Conservation (phyloP, 2,888 invertebrate genomes). For the Gnatocerus cornutus region DNA sequence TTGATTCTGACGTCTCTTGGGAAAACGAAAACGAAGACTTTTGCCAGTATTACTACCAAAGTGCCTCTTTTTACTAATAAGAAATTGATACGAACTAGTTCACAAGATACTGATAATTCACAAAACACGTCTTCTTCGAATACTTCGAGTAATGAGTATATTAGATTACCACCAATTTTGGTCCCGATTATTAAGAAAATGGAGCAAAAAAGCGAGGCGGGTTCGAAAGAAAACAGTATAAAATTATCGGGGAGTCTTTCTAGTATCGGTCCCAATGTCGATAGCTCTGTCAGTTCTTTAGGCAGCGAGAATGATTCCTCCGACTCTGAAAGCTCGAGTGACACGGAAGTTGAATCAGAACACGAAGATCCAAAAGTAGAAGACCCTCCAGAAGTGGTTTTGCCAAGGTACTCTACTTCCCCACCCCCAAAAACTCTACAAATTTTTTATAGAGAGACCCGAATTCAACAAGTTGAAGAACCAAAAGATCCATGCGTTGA, state of each 20-base stretch:
- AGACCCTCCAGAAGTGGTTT: conserved; percentile 67
- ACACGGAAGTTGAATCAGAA: conserved; percentile 39
- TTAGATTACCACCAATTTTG: conserved; percentile 82
- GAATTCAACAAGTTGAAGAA: conserved; percentile 14
- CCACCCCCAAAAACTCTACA: neutral
- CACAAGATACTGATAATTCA: conserved; percentile 78
- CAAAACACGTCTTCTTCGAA: conserved; percentile 75
- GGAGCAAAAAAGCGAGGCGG: conserved; percentile 67
- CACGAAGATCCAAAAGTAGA: conserved; percentile 59
- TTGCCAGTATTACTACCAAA: conserved; percentile 56
- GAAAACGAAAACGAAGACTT: conserved; percentile 66
- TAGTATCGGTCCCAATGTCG: conserved; percentile 81
- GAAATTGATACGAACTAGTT: conserved; percentile 71
- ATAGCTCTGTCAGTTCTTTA: conserved; percentile 72
- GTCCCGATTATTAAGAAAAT: conserved; percentile 80
- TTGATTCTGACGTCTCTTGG: conserved; percentile 70
- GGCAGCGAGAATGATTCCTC: conserved; percentile 70
- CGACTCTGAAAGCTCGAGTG: conserved; percentile 64
- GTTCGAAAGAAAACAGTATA: conserved; percentile 53
- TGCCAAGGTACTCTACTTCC: conserved; percentile 7
- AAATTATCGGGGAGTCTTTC: conserved; percentile 77
- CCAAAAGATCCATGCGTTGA: conserved; percentile 19
- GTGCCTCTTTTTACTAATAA: conserved; percentile 70
- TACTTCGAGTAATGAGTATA: conserved; percentile 72
- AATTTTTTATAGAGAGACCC: conserved; percentile 8